phyloP scores from a whole-genome alignment of 23 tunicate genomes.

The Clavelina lepadiformis region DNA sequence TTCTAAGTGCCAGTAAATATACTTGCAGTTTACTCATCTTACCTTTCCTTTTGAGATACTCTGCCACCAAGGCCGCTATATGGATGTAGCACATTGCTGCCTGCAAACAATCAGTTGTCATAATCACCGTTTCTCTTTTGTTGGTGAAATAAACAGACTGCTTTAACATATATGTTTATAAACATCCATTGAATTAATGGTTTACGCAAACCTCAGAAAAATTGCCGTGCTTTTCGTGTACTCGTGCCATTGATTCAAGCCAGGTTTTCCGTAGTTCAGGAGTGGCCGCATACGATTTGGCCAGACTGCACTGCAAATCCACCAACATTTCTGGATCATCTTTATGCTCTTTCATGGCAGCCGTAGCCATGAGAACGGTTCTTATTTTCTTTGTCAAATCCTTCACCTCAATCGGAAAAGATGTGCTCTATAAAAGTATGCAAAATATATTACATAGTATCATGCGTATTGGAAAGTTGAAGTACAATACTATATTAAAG shows the following conservation, averaged over 20 bases:
- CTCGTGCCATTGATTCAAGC: constrained; percentile 95
- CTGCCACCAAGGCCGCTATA: constrained; percentile 97
- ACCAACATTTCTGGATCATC: constrained; percentile 94
- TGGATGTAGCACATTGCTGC: constrained; percentile 99
- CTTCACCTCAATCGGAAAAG: constrained; percentile 84
- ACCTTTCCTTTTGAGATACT: constrained; percentile 86
- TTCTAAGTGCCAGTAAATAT: background rate
- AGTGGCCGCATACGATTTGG: constrained; percentile 88
- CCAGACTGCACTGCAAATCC: constrained; percentile 88
- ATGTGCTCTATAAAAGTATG: constrained; percentile 39
- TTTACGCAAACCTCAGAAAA: constrained; percentile 89
- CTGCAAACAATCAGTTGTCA: constrained; percentile 28
- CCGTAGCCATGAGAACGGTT: constrained; percentile 94
- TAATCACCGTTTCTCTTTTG: constrained; percentile 1
- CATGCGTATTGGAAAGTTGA: too few relatives aligned
- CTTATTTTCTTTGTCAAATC: constrained; percentile 90
- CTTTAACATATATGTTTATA: too few relatives aligned
- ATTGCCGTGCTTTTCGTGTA: constrained; percentile 62
- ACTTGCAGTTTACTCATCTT: background rate
- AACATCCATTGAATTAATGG: too few relatives aligned
- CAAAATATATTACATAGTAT: too few relatives aligned
- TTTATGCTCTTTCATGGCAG: constrained; percentile 96
- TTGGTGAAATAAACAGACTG: background rate
- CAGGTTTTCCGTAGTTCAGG: constrained; percentile 99
- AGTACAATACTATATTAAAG: too few relatives aligned